phyloP scores from a whole-genome alignment of 2,113 vertebrate species.

The Anguilla rostrata region DNA sequence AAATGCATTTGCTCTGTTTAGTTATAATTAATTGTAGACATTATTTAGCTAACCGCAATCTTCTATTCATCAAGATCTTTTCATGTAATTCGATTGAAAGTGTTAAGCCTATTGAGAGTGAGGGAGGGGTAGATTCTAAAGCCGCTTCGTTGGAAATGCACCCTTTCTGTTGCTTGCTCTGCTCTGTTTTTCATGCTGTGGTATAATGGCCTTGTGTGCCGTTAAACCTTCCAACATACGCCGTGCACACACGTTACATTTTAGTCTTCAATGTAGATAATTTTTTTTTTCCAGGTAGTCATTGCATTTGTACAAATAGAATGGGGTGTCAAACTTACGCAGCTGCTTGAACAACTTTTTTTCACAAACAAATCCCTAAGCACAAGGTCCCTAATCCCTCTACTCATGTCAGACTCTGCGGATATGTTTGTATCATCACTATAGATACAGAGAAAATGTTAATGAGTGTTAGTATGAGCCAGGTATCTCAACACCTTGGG shows the following conservation, averaged over 20 bases:
- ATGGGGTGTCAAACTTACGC: neutral
- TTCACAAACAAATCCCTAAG: neutral
- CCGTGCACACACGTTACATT: neutral
- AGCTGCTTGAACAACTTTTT: neutral
- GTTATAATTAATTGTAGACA: slow-evolving; percentile 45
- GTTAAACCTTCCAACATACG: neutral
- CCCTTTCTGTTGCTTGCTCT: neutral
- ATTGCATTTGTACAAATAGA: neutral
- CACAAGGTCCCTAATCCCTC: slow-evolving; percentile 39
- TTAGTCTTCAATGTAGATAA: neutral
- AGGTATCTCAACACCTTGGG: slow-evolving; percentile 31
- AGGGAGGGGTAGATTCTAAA: slow-evolving; percentile 29
- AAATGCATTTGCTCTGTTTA: slow-evolving; percentile 40
- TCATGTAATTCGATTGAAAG: slow-evolving; percentile 51
- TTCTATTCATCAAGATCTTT: slow-evolving; percentile 47
- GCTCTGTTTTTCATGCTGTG: neutral
- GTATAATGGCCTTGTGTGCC: neutral
- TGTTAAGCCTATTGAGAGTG: slow-evolving; percentile 38
- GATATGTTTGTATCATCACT: slow-evolving; percentile 52
- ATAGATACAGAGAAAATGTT: slow-evolving; percentile 35
- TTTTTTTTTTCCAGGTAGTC: neutral
- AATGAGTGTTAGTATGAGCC: slow-evolving; percentile 22
- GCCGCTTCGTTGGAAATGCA: neutral
- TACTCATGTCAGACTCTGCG: slow-evolving; percentile 52
- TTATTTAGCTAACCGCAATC: slow-evolving; percentile 40